Evolutionary conservation across 2,113 vertebrate genomes (phyloP).

Genomic region (Lepus timidus): DNA sequence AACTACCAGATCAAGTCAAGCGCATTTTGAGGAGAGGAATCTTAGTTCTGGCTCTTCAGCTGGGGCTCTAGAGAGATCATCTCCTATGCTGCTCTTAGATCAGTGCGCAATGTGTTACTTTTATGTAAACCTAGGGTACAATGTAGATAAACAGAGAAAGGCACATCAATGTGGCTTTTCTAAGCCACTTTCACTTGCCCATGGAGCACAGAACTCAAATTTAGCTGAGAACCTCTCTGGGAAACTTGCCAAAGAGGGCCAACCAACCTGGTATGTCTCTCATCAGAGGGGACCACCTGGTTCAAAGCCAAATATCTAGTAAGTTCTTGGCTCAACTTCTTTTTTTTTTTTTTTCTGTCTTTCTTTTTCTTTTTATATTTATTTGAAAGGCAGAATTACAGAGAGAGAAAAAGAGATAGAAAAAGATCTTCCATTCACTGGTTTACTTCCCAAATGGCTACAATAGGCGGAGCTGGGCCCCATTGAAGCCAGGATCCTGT

Average conservation of each 20-base stretch:
- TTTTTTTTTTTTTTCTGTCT: too few species aligned
- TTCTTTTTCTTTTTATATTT: too few species aligned
- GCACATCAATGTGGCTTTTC: background rate
- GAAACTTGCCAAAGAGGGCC: background rate
- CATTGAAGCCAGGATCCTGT: too few species aligned
- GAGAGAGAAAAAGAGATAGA: too few species aligned
- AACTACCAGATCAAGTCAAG: background rate
- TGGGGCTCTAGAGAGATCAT: background rate
- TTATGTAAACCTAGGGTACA: background rate
- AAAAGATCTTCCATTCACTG: too few species aligned
- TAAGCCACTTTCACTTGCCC: background rate
- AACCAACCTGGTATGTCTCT: background rate
- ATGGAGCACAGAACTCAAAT: background rate
- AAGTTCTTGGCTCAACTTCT: background rate
- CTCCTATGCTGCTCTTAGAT: background rate
- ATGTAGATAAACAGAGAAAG: background rate
- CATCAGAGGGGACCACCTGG: background rate
- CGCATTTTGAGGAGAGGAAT: background rate
- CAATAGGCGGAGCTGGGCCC: too few species aligned
- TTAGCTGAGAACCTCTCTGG: background rate
- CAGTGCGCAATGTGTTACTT: background rate
- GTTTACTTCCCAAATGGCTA: too few species aligned
- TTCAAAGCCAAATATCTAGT: background rate
- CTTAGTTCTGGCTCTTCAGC: background rate
- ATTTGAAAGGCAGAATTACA: too few species aligned